Conservation (phyloP, 2,113 vertebrate species). For the Mustela nigripes region DNA sequence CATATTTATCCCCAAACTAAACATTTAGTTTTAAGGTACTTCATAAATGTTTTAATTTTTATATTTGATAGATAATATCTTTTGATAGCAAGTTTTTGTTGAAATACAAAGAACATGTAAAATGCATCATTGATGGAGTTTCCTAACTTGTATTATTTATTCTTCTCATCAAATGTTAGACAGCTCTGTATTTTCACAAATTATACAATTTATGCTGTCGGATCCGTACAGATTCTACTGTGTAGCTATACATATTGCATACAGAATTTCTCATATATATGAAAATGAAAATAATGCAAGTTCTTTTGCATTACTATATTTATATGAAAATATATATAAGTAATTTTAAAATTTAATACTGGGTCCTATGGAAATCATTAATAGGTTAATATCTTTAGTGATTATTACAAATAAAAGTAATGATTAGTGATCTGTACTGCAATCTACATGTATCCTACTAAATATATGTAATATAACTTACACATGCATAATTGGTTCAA, state of each 20-base stretch:
- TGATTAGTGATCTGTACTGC: neutral
- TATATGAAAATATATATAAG: neutral
- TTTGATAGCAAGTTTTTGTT: conserved; percentile 47
- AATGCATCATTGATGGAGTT: conserved; percentile 52
- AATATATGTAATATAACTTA: neutral
- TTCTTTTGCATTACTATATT: conserved; percentile 9
- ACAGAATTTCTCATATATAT: conserved; percentile 23
- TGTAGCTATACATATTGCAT: neutral
- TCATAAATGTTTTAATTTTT: conserved; percentile 65
- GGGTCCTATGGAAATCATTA: neutral
- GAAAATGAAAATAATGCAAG: conserved; percentile 4
- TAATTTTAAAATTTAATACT: conserved; percentile 33
- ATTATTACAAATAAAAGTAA: conserved; percentile 7
- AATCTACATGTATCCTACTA: neutral
- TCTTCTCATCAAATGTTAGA: conserved; percentile 48
- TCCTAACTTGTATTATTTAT: conserved; percentile 31
- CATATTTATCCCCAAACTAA: conserved; percentile 50
- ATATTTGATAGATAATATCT: conserved; percentile 26
- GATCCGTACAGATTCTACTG: neutral
- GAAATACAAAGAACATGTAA: conserved; percentile 51
- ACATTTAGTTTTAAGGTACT: conserved; percentile 47
- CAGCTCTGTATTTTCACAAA: conserved; percentile 43
- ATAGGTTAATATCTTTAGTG: neutral
- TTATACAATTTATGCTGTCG: neutral
- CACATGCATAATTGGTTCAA: neutral